Base-by-base conservation (phyloP, 2,888 invertebrate genomes). In the Nineta flava region DNA sequence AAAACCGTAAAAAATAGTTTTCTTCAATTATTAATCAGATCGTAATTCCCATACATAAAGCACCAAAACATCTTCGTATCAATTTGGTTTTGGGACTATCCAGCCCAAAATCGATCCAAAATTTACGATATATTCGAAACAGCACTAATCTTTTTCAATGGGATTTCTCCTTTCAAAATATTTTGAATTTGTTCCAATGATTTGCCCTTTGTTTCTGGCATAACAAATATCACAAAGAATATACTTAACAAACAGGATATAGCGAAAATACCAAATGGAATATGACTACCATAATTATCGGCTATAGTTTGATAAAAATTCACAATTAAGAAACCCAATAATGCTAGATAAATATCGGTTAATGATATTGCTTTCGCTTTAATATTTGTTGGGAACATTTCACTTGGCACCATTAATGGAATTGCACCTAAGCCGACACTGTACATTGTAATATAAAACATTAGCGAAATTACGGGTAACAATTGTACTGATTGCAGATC, bases 131-230 rank as follows among this genome's bases (percentile, higher is more conserved):
- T 26, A 26, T 26, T 26, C 26, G 26, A 26, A 6, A 26, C 7
- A 26, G 26, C 26, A 26, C 26, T 26, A 26, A 26, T 26, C 26
- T 26, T 26, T 26, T 26, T 26, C 26, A 26, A 6, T 26, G 26
- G 26, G 2, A 26, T 26, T 26, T 26, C 26, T 6, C 26, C 26
- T 7, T 26, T 26, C 16, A 42, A 42, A 6, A 42, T n/a, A 10
- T 42, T 72, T 59, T 78, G 78, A 57, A 79, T 79, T 57, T 72
- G 69, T 32, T 74, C 67, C 58, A 79, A 71, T 2, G 78, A 76
- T 57, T 76, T 77, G 53, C 77, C 77, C 60, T 76, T 79, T 6
- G 79, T 78, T 62, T 79, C 79, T 1, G 78, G 77, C 59, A 77
- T 73, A 60, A 73, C 77, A 52, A 71, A 63, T 49, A 77, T 65